phyloP scores from a whole-genome alignment of 2,797 vertebrate genomes.

The Capromys pilorides region DNA sequence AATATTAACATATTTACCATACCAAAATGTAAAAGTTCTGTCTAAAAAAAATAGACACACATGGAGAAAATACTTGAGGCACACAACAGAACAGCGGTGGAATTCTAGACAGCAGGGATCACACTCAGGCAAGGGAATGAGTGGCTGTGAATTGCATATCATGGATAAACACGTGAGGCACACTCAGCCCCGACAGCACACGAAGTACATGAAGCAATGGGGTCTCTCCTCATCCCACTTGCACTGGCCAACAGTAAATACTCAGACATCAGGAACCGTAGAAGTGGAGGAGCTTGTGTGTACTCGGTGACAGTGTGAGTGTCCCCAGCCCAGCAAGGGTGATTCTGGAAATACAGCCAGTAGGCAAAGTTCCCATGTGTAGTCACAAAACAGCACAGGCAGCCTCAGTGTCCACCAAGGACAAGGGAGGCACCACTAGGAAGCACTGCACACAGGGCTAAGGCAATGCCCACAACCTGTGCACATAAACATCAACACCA shows the following conservation, averaged over 20 bases:
- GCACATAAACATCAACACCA: not conserved
- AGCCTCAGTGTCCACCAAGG: not conserved
- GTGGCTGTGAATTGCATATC: not conserved
- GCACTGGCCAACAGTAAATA: not conserved
- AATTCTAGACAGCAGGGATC: conserved; percentile 27
- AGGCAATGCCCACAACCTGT: not conserved
- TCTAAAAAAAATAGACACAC: not conserved
- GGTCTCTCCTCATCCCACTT: not conserved
- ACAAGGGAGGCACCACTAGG: not conserved
- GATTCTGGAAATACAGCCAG: not conserved
- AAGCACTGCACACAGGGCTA: not conserved
- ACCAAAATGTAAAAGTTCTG: conserved; percentile 22
- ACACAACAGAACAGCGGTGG: not conserved
- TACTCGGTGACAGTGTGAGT: not conserved
- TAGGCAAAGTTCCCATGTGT: not conserved
- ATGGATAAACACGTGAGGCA: not conserved
- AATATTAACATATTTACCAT: not conserved
- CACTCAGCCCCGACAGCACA: not conserved
- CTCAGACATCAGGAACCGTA: not conserved
- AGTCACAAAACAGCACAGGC: not conserved
- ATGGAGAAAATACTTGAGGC: not conserved
- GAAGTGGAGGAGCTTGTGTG: not conserved
- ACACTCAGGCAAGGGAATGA: not conserved
- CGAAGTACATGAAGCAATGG: not conserved
- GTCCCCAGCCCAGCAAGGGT: not conserved